Conservation (phyloP, 1,140 invertebrate genomes). For the Bilobella aurantiaca region DNA sequence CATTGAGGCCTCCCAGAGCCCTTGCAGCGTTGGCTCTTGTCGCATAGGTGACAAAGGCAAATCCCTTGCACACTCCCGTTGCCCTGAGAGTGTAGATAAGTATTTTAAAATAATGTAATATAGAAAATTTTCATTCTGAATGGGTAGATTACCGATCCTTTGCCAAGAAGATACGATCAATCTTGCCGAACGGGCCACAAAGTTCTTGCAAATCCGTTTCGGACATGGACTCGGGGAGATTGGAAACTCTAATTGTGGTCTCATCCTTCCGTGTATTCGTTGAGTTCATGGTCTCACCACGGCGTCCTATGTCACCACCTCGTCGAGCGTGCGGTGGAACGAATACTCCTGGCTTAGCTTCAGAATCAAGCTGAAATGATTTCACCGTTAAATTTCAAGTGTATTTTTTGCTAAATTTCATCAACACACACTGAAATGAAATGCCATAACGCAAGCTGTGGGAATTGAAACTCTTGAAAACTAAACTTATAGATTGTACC, state of each 20-base stretch:
- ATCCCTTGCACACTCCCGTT: slow-evolving; percentile 76
- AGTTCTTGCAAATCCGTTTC: slow-evolving; percentile 92
- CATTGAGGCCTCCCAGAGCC: slow-evolving; percentile 81
- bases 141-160: slow-evolving; percentile 57
- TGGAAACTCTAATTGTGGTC: slow-evolving; percentile 89
- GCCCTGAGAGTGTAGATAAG: slow-evolving; percentile 39
- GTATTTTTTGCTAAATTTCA: too few relatives aligned
- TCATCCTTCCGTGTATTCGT: slow-evolving; percentile 55
- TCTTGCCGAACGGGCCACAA: slow-evolving; percentile 79
- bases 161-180: slow-evolving; percentile 76
- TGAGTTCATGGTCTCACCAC: slow-evolving; percentile 60
- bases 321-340: slow-evolving; percentile 78
- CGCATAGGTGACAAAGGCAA: slow-evolving; percentile 94
- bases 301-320: slow-evolving; percentile 46
- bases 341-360: slow-evolving; percentile 42
- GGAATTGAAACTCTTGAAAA: too few relatives aligned
- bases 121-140: not conserved
- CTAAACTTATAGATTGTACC: slow-evolving; percentile 36
- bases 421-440: too few relatives aligned
- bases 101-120: slow-evolving; percentile 14
- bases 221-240: slow-evolving; percentile 89
- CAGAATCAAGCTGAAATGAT: slow-evolving; percentile 23
- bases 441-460: too few relatives aligned
- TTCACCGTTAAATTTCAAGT: too few relatives aligned
- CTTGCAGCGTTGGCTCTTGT: slow-evolving; percentile 75